A percentile compares a stretch with the other conserved stretches of the same genome.
phyloP scores from a whole-genome alignment of 1,140 invertebrate species.

The Chlorops oryzae region DNA sequence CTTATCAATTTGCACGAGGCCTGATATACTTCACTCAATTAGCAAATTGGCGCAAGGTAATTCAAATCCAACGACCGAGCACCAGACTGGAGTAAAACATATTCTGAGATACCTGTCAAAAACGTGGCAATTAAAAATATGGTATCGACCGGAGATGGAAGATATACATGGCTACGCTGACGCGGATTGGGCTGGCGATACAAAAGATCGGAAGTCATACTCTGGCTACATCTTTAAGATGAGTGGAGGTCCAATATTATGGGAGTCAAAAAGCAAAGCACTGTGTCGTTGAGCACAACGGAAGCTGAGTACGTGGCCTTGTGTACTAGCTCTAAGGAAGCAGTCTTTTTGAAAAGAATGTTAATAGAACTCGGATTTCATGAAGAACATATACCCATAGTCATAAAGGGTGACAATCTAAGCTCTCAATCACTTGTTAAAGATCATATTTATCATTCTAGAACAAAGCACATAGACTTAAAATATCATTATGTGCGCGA shows the following conservation, averaged over 20 bases:
- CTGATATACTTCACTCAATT: constrained; percentile 10
- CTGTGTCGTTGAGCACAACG: constrained; percentile 35
- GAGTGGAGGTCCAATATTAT: too few species aligned
- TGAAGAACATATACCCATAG: constrained; percentile 1
- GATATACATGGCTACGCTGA: too few species aligned
- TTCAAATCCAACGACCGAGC: constrained; percentile 1
- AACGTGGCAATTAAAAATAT: too few species aligned
- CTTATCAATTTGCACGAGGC: constrained; percentile 10
- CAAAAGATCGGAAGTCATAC: too few species aligned
- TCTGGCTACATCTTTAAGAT: too few species aligned
- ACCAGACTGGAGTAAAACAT: constrained; percentile 8
- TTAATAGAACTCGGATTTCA: constrained; percentile 16
- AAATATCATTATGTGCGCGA: constrained; percentile 36
- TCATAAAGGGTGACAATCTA: constrained; percentile 13
- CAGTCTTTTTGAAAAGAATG: constrained; percentile 19
- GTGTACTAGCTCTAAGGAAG: constrained; percentile 24
- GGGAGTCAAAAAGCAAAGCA: constrained; percentile 30
- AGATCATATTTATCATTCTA: constrained; percentile 39
- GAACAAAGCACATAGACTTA: constrained; percentile 48
- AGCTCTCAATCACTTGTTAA: constrained; percentile 11
- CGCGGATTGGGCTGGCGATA: too few species aligned
- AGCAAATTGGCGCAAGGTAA: constrained; percentile 6
- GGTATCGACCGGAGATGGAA: too few species aligned
- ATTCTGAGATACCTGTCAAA: too few species aligned
- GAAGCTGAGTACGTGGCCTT: constrained; percentile 20